These are phyloP conservation scores for Silurus lanzhouensis DNA, from an alignment of 2,797 vertebrate species.

Conservation along the genomic window DNA sequence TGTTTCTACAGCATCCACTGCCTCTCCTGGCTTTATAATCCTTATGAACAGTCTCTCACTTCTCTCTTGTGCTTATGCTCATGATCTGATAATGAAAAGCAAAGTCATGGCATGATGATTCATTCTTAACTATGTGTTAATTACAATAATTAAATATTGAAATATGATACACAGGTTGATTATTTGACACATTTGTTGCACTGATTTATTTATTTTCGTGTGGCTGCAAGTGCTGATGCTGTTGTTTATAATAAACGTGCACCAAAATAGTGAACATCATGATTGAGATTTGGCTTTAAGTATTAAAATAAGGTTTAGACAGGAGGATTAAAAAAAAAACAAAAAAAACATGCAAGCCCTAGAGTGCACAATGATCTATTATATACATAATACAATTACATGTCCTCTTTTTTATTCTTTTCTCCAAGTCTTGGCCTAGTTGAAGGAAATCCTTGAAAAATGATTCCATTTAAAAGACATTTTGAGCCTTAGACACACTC, in stretches of 20 bases:
- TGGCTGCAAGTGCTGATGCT: not conserved
- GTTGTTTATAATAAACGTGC: not conserved
- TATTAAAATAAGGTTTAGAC: not conserved
- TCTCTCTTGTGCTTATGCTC: no score
- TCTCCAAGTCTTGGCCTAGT: not conserved
- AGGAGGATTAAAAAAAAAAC: not conserved
- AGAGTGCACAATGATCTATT: not conserved
- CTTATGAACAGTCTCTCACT: no score
- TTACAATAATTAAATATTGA: not conserved
- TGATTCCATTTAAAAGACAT: conserved; percentile 16
- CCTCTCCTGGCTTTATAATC: no score
- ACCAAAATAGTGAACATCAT: not conserved
- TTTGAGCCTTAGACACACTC: conserved; percentile 33
- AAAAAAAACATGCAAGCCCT: no score
- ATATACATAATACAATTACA: not conserved
- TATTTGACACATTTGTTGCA: not conserved
- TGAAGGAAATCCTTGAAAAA: conserved; percentile 19
- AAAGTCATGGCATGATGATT: no score
- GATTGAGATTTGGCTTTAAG: not conserved
- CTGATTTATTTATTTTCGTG: not conserved
- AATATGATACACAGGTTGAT: not conserved
- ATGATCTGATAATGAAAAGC: no score
- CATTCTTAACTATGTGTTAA: no score
- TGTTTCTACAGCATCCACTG: no score
- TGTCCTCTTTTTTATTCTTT: not conserved